Percentiles rank a stretch among this genome's conserved stretches.
phyloP scores from a whole-genome alignment of 1,140 invertebrate species.

The Sarcophaga bullata region DNA sequence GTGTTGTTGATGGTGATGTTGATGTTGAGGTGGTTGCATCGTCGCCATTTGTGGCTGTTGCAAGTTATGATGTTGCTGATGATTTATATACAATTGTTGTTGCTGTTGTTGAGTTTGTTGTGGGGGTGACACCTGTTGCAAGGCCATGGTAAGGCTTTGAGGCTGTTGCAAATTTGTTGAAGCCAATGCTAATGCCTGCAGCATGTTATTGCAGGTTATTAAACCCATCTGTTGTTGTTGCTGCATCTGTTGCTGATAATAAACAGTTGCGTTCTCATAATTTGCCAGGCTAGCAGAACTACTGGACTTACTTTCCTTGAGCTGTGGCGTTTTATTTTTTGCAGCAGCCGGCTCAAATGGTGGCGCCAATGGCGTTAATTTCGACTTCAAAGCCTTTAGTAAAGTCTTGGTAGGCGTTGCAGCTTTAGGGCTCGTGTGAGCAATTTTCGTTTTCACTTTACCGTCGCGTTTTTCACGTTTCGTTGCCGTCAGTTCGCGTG shows the following conservation, averaged over 20 bases:
- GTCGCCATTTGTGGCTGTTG: not conserved
- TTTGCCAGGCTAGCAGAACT: constrained; percentile 47
- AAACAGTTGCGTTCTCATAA: constrained; percentile 59
- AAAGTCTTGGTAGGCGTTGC: constrained; percentile 47
- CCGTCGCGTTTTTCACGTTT: not conserved
- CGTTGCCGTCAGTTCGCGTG: not conserved
- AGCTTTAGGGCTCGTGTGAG: not conserved
- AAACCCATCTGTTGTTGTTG: constrained; percentile 45
- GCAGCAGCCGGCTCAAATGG: constrained; percentile 56
- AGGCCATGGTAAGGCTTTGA: not conserved
- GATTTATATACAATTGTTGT: constrained; percentile 4
- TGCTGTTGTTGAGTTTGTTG: constrained; percentile 45
- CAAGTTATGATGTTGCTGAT: constrained; percentile 1
- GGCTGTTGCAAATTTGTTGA: constrained; percentile 39
- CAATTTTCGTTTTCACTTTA: not conserved
- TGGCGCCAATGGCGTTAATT: constrained; percentile 59
- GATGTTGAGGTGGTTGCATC: constrained; percentile 2
- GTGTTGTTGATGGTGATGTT: constrained; percentile 39
- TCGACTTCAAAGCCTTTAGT: constrained; percentile 60
- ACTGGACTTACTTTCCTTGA: constrained; percentile 24
- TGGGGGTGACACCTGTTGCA: constrained; percentile 45
- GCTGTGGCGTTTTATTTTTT: constrained; percentile 40
- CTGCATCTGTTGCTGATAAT: constrained; percentile 49
- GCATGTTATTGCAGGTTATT: not conserved
- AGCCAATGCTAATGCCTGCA: not conserved